Base-by-base conservation (phyloP, 2,113 vertebrate genomes). In the Odontophorus gujanensis region DNA sequence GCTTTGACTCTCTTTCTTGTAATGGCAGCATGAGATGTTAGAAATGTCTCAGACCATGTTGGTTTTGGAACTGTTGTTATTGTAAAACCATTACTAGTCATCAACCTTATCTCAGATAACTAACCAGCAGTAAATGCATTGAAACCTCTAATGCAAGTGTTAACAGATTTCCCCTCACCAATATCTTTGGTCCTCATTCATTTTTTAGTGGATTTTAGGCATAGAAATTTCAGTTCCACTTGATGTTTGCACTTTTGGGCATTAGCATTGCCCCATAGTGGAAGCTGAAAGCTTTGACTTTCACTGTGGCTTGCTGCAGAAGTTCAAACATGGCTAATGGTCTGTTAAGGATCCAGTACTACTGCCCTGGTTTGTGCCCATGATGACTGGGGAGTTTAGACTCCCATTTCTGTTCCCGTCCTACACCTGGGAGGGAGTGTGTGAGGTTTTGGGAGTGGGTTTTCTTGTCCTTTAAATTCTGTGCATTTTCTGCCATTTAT, bases 211-310 rank as follows among this genome's bases (percentile, higher is more conserved):
- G 30, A 7, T 89, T 85, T 92, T 88, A 77, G 83, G 65, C 68
- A 28, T 63, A 88, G 90, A 78, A 74, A 66, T 90, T 90, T 91
- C 87, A 73, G 72, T 73, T 74, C 75, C 48, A 75, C 73, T 72
- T 69, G 57, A 83, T 40, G 68, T 43, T 88, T 85, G 69, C 73
- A 78, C 91, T 92, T 95, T 48, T 66, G 85, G 80, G 76, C 87
- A 86, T 95, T 95, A 69, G 36, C n/a, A 21, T 47, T 40, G 48
- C 87, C 90, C 93, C 50, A 48, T 34, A 97, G 85, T 65, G 57
- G 82, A 94, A 95, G 71, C 32, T 65, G 81, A 94, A 94, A 95
- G 65, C 76, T 65, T 93, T 68, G 91, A 87, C 69, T 92, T 91
- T 90, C 85, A 13, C 1, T 2, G 73, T 65, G 38, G 25, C 59